phyloP scores from a whole-genome alignment of 35 echinoderm and acorn worm species.

The Amphiura filiformis region DNA sequence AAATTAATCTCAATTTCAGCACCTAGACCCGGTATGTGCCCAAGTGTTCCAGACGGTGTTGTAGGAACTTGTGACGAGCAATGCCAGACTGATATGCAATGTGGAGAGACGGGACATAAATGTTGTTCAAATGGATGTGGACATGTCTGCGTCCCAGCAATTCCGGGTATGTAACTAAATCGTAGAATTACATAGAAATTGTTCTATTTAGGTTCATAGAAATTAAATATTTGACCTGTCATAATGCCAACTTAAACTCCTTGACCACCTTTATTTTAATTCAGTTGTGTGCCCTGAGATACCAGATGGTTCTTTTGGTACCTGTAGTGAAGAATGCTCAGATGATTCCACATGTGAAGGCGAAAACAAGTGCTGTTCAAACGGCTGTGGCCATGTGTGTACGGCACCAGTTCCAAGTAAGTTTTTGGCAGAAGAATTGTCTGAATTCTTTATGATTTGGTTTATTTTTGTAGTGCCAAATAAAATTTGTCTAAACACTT shows the following conservation, averaged over 20 bases:
- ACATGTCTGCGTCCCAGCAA: conserved; percentile 10
- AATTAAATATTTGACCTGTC: too few relatives aligned
- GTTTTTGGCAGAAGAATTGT: too few relatives aligned
- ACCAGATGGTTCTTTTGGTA: conserved; percentile 31
- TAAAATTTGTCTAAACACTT: too few relatives aligned
- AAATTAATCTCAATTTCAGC: neutral
- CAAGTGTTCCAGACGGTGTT: neutral
- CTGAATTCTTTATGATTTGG: too few relatives aligned
- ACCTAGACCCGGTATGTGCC: neutral
- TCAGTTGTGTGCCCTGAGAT: neutral
- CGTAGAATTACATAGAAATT: too few relatives aligned
- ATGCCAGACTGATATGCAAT: neutral
- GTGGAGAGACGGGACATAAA: neutral
- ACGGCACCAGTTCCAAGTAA: conserved; percentile 19
- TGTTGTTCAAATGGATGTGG: conserved; percentile 33
- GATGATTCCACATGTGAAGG: conserved; percentile 40
- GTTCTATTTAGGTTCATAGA: too few relatives aligned
- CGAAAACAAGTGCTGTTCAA: conserved; percentile 55
- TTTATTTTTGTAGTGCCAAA: too few relatives aligned
- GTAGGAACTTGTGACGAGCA: conserved; percentile 3
- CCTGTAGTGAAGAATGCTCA: conserved; percentile 54
- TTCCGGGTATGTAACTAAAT: neutral
- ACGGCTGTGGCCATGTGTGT: conserved; percentile 70
- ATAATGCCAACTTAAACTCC: too few relatives aligned
- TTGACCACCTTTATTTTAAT: neutral